Evolutionary conservation across 1,140 invertebrate species (phyloP), one percentile per base, ranked within the genome.

Genomic region (Dinoponera quadriceps): DNA sequence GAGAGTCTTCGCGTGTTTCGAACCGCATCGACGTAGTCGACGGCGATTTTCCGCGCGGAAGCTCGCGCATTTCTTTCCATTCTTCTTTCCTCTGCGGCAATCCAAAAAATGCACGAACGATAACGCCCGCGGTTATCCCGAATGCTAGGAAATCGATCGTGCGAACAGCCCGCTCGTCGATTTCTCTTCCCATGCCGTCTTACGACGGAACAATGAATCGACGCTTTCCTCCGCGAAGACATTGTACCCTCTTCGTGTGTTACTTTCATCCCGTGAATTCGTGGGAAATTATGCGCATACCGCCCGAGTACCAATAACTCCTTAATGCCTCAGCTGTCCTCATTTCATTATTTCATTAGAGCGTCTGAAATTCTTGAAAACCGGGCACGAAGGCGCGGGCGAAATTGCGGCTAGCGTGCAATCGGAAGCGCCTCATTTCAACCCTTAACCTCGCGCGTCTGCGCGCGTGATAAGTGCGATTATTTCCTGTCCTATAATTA

Each of bases 141-240:
- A 55, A 54, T 44, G 44, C 48, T 48, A 83, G 68, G 63, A 83
- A 80, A 88, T 86, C 51, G 86, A 88, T 89, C 86, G 87, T 89
- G 87, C 87, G 87, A 89, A 88, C 80, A 55, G 22, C 3, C 38
- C 27, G 54, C 54, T 86, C 77, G 84, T 59, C 65, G 87, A 88
- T 89, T 89, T 89, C 87, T 89, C 87, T 89, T 88, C 87, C 87
- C 87, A 89, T 89, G 86, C n/a, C 54, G 59, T 63, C 57, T 84
- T 55, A 59, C 84, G 51, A 63, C 20, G n/a, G 69, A 81, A 88
- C 87, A 88, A 88, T 88, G 68, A 77, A 73, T 82, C 57, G 13
- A 27, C 18, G 33, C 44, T 60, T 48, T 71, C 9, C 16, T 27
- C 38, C 13, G 16, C 16, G 55, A 38, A 62, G 18, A 68, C 54